Conservation (phyloP, 2,888 invertebrate genomes). For the Prosopocoilus inquinatus region DNA sequence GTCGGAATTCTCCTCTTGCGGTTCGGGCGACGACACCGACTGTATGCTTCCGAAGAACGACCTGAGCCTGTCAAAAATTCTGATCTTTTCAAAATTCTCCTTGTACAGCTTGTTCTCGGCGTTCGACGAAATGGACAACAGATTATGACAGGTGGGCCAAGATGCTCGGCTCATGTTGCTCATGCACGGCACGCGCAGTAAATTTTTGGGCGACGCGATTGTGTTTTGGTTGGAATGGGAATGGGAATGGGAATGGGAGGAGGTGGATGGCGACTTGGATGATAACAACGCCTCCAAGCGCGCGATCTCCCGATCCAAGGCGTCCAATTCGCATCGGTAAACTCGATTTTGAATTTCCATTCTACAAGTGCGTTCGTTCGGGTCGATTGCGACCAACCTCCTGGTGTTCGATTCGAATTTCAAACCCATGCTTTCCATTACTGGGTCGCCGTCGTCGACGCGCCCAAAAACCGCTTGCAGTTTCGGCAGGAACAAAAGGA, state of each 20-base stretch:
- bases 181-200: too few species aligned
- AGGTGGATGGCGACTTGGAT: slow-evolving; percentile 9
- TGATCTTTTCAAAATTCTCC: slow-evolving; percentile 25
- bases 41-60: slow-evolving; percentile 39
- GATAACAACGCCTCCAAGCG: slow-evolving; percentile 66
- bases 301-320: slow-evolving; percentile 74
- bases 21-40: slow-evolving; percentile 26
- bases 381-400: slow-evolving; percentile 62
- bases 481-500: slow-evolving; percentile 85
- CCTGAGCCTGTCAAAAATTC: slow-evolving; percentile 36
- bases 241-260: neutral
- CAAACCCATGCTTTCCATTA: slow-evolving; percentile 85
- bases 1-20: slow-evolving; percentile 7
- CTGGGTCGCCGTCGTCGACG: slow-evolving; percentile 70
- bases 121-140: neutral
- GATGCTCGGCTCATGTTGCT: too few species aligned
- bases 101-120: slow-evolving; percentile 35
- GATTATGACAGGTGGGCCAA: too few species aligned
- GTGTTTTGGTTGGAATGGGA: too few species aligned
- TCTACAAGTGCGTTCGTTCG: slow-evolving; percentile 76
- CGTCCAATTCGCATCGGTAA: slow-evolving; percentile 78
- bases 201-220: too few species aligned
- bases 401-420: slow-evolving; percentile 87
- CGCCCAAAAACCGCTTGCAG: slow-evolving; percentile 69
- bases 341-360: slow-evolving; percentile 91